A percentile compares a stretch with the other conserved stretches of the same genome.
Conservation (phyloP, 2,888 invertebrate genomes). For the Formica aserva region DNA sequence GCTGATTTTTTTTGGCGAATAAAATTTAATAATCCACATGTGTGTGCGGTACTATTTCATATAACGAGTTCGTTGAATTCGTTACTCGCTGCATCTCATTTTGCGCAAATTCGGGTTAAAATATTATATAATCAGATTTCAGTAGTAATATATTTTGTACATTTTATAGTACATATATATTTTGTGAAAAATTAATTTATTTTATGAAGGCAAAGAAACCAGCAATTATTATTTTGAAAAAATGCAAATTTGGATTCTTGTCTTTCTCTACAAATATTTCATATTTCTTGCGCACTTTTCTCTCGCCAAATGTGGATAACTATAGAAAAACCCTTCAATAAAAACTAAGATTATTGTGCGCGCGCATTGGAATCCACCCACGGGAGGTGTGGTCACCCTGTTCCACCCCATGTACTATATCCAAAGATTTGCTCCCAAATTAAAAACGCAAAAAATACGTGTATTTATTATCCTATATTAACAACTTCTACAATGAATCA, state of each 20-base stretch:
- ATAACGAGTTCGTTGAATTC: conserved; percentile 36
- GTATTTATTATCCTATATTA: not conserved
- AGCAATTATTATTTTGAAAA: not conserved
- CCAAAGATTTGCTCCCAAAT: conserved; percentile 57
- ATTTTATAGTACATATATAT: not conserved
- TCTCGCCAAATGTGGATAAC: conserved; percentile 62
- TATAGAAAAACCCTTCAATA: conserved; percentile 62
- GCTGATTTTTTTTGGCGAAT: conserved; percentile 3
- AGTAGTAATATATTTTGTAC: conserved; percentile 23
- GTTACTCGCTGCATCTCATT: conserved; percentile 12
- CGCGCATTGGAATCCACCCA: conserved; percentile 78
- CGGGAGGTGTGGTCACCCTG: conserved; percentile 79
- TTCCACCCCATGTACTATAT: conserved; percentile 62
- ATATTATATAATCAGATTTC: conserved; percentile 42
- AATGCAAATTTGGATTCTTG: conserved; percentile 9
- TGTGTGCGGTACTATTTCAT: not conserved
- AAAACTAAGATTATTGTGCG: conserved; percentile 73
- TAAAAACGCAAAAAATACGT: conserved; percentile 31
- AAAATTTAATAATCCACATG: conserved; percentile 42
- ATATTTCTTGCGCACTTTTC: conserved; percentile 48
- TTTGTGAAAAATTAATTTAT: conserved; percentile 27
- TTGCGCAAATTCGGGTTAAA: conserved; percentile 21
- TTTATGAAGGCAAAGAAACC: not conserved
- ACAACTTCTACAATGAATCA: not conserved
- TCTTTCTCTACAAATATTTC: conserved; percentile 13